These are phyloP conservation scores for Antedon mediterranea DNA, from an alignment of 53 echinoderm and acorn worm species.

Conservation along the genomic window DNA sequence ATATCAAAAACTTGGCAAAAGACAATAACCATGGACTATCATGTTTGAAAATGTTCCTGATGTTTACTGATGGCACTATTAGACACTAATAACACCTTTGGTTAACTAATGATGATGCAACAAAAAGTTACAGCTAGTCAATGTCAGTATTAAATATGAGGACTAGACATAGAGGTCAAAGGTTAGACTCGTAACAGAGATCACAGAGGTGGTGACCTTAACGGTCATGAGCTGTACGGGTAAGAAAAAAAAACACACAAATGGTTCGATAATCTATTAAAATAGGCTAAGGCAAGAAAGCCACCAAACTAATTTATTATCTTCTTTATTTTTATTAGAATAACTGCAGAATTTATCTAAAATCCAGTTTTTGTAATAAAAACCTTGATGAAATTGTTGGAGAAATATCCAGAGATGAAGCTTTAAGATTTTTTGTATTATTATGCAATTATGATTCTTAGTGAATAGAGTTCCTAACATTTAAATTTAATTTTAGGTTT, in stretches of 20 bases:
- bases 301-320: background rate
- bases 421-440: background rate
- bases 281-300: background rate
- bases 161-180: background rate
- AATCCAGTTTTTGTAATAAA: background rate
- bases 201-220: background rate
- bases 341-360: background rate
- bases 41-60: too few relatives aligned
- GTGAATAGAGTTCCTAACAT: background rate
- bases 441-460: background rate
- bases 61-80: too few relatives aligned
- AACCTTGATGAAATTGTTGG: background rate
- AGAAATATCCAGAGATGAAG: background rate
- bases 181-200: constrained; percentile 1
- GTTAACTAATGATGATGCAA: too few relatives aligned
- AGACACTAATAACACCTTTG: too few relatives aligned
- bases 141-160: background rate
- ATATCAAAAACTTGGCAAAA: too few relatives aligned
- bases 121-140: background rate
- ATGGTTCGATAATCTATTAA: background rate
- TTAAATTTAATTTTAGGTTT: background rate
- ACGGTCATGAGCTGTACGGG: background rate
- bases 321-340: background rate
- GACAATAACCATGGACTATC: too few relatives aligned
- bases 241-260: background rate